Evolutionary conservation across 1,140 invertebrate species (phyloP).

Genomic region (Trialeurodes vaporariorum): DNA sequence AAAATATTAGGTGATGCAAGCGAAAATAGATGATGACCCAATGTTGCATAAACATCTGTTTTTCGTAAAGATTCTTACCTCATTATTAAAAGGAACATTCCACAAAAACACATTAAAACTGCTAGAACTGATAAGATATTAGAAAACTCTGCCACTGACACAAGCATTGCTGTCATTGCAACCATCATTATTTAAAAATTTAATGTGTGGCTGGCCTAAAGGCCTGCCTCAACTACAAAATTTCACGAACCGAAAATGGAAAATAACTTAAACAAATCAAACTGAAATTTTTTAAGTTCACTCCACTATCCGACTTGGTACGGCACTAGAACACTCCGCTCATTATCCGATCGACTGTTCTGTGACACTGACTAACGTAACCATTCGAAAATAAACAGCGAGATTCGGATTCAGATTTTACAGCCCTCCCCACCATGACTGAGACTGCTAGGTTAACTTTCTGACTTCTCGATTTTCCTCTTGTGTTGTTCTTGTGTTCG

Average conservation of each 20-base stretch:
- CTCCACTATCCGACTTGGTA: background rate
- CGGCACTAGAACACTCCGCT: background rate
- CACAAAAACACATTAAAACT: slow-evolving; percentile 48
- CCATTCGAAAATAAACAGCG: background rate
- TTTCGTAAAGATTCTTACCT: slow-evolving; percentile 39
- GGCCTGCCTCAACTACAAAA: background rate
- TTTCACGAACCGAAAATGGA: background rate
- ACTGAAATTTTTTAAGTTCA: background rate
- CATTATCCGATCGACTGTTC: background rate
- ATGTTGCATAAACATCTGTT: too few species aligned
- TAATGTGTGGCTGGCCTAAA: background rate
- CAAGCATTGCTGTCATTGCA: slow-evolving; percentile 44
- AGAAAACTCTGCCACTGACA: slow-evolving; percentile 53
- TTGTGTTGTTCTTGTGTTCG: too few species aligned
- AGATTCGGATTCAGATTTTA: background rate
- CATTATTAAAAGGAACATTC: slow-evolving; percentile 46
- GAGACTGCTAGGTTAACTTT: background rate
- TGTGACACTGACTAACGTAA: background rate
- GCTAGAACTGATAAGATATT: slow-evolving; percentile 56
- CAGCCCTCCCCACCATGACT: background rate
- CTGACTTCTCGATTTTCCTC: too few species aligned
- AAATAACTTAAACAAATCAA: background rate
- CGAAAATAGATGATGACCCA: too few species aligned
- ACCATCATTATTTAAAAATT: slow-evolving; percentile 19
- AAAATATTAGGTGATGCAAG: too few species aligned